Evolutionary conservation across 2,888 invertebrate species (phyloP).

Genomic region (Agrochola circellaris): DNA sequence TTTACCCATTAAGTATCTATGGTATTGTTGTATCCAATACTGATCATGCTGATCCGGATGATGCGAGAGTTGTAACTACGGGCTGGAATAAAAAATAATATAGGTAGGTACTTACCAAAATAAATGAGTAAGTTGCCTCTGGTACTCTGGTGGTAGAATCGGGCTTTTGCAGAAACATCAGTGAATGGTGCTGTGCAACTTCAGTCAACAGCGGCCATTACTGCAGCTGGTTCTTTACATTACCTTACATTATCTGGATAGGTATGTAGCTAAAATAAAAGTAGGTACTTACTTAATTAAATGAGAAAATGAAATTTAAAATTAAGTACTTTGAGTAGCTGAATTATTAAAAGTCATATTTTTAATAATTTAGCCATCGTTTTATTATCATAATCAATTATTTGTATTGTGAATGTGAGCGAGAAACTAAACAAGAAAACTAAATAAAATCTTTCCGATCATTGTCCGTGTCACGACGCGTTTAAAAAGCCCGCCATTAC

Average conservation of each 20-base stretch:
- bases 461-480: neutral
- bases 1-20: neutral
- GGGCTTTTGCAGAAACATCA: neutral
- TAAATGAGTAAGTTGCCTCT: neutral
- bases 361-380: too few species aligned
- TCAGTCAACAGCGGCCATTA: neutral
- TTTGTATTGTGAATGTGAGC: neutral
- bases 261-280: neutral
- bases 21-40: neutral
- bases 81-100: neutral
- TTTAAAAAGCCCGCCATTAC: constrained; percentile 43
- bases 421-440: neutral
- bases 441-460: neutral
- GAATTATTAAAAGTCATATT: too few species aligned
- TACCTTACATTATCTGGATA: too few species aligned
- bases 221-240: neutral
- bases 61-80: neutral
- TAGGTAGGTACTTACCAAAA: neutral
- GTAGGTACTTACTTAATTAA: neutral
- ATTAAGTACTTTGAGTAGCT: too few species aligned
- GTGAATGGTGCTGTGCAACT: neutral
- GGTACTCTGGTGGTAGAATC: neutral
- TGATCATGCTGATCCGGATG: neutral
- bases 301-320: neutral
- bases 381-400: neutral